A percentile compares a stretch with the other conserved stretches of the same genome.
Conservation (phyloP, 2,797 vertebrate species). For the Carcharodon carcharias region DNA sequence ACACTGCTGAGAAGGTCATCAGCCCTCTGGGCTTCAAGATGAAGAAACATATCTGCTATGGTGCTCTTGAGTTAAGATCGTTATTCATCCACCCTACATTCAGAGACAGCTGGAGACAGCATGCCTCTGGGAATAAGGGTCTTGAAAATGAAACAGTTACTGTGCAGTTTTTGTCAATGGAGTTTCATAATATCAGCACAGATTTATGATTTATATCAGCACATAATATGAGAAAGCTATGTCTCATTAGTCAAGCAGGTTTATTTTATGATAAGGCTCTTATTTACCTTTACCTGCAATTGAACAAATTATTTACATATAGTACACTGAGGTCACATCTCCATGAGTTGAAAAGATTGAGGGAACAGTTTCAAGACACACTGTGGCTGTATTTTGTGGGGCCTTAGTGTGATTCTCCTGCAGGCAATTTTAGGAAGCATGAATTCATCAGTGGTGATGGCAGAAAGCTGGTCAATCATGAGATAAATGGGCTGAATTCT, state of each 20-base stretch:
- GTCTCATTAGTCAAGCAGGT: background rate
- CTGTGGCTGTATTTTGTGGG: background rate
- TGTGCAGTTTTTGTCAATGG: background rate
- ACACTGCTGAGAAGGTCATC: background rate
- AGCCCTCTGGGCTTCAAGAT: constrained; percentile 22
- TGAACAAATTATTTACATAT: background rate
- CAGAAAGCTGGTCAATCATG: background rate
- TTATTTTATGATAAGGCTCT: background rate
- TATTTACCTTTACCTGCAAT: background rate
- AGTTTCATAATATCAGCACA: background rate
- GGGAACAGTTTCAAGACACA: background rate
- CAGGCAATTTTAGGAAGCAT: background rate
- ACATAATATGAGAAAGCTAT: background rate
- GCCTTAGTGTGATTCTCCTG: background rate
- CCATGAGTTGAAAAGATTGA: background rate
- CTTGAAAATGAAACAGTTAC: background rate
- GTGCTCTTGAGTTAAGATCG: background rate
- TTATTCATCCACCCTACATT: background rate
- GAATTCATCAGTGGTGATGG: background rate
- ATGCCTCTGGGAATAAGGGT: background rate
- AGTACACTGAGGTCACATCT: background rate
- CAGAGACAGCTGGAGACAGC: background rate
- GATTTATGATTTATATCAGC: no score
- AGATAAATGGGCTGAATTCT: background rate
- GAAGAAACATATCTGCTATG: background rate